Percentiles rank a stretch among this genome's conserved stretches.
Evolutionary conservation across 2,888 invertebrate genomes (phyloP).

Genomic region (Andrena bicolor): DNA sequence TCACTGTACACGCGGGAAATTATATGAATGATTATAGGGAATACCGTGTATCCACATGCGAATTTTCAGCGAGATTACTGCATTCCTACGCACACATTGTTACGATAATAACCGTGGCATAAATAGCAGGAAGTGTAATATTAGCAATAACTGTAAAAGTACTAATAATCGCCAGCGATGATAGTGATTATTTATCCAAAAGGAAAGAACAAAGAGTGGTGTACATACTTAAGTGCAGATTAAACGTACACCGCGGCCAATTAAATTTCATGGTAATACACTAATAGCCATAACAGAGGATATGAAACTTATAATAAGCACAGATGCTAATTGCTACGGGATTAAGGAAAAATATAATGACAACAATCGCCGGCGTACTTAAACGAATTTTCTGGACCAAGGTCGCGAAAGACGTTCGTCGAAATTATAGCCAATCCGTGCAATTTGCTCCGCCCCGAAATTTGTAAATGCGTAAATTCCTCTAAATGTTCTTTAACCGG

Average conservation of each 20-base stretch:
- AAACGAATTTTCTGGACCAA: slow-evolving; percentile 1
- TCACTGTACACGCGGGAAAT: not conserved
- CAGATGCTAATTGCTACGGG: not conserved
- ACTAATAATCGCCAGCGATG: not conserved
- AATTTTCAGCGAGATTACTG: not conserved
- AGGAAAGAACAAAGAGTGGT: not conserved
- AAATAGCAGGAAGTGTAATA: not conserved
- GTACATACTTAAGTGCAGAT: not conserved
- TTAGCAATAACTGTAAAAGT: slow-evolving; percentile 1
- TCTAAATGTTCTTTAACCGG: not conserved
- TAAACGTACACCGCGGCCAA: not conserved
- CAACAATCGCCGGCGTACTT: not conserved
- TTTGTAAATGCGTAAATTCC: not conserved
- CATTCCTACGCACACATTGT: not conserved
- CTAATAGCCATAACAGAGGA: not conserved
- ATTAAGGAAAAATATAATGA: slow-evolving; percentile 16
- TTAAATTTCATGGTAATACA: slow-evolving; percentile 25
- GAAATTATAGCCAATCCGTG: not conserved
- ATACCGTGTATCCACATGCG: not conserved
- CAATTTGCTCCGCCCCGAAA: not conserved
- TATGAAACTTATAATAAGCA: too few relatives aligned
- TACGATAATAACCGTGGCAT: not conserved
- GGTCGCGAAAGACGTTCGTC: not conserved
- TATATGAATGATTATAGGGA: not conserved
- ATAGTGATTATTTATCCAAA: not conserved